Conservation (phyloP, 1,140 invertebrate species). For the Lasaia peninsularis region DNA sequence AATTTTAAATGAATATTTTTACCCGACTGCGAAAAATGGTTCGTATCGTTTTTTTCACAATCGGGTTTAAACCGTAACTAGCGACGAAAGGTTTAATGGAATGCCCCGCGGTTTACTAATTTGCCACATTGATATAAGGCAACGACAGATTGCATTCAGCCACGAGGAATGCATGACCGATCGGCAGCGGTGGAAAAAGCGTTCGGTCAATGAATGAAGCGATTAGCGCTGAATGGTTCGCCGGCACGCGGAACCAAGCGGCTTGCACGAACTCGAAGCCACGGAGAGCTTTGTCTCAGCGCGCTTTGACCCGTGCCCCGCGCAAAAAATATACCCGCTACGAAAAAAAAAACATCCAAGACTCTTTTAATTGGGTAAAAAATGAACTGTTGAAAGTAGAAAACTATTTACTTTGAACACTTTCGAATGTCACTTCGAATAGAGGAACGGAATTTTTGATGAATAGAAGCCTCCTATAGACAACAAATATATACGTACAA, state of each 20-base stretch:
- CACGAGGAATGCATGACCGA: slow-evolving; percentile 68
- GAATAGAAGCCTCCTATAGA: too few species aligned
- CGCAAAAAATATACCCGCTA: slow-evolving; percentile 48
- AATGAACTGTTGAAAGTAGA: slow-evolving; percentile 28
- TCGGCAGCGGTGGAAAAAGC: slow-evolving; percentile 56
- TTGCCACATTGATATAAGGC: slow-evolving; percentile 31
- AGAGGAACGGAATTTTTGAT: too few species aligned
- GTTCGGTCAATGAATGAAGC: slow-evolving; percentile 62
- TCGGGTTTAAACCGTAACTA: background rate
- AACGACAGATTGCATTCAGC: slow-evolving; percentile 27
- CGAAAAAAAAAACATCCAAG: slow-evolving; percentile 53
- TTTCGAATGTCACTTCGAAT: too few species aligned
- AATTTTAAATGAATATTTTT: too few species aligned
- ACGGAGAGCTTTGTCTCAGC: slow-evolving; percentile 67
- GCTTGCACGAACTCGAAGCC: slow-evolving; percentile 53
- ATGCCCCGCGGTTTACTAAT: slow-evolving; percentile 25
- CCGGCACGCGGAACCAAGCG: slow-evolving; percentile 71
- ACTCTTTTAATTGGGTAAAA: slow-evolving; percentile 61
- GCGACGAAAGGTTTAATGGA: background rate
- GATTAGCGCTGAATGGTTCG: slow-evolving; percentile 66
- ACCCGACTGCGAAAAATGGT: too few species aligned
- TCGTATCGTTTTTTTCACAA: too few species aligned
- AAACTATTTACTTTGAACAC: slow-evolving; percentile 1
- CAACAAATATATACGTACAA: too few species aligned
- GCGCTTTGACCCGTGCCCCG: slow-evolving; percentile 69